A percentile compares a stretch with the other conserved stretches of the same genome.
phyloP scores from a whole-genome alignment of 2,113 vertebrate genomes.

The Misgurnus anguillicaudatus region DNA sequence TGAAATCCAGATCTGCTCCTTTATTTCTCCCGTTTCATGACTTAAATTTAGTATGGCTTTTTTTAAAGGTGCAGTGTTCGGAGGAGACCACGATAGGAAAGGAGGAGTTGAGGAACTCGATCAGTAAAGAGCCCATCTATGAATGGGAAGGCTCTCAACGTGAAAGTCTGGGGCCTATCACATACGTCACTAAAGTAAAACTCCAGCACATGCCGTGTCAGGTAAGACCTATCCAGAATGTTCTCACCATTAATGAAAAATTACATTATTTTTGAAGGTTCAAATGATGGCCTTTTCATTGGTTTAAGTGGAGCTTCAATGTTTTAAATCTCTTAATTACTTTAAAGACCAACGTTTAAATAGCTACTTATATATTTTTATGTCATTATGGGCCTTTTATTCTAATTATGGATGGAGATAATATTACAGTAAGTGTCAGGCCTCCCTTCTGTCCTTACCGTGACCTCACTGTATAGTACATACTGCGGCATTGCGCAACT shows the following conservation, averaged over 20 bases:
- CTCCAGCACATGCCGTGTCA: constrained; percentile 92
- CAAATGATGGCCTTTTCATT: no score
- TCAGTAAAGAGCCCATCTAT: constrained; percentile 80
- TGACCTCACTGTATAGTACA: not conserved
- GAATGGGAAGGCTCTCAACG: constrained; percentile 82
- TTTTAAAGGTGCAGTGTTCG: constrained; percentile 56
- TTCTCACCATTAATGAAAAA: not conserved
- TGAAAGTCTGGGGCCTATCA: constrained; percentile 79
- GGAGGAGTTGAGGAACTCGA: constrained; percentile 81
- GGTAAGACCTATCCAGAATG: constrained; percentile 67
- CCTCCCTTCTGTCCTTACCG: constrained; percentile 33
- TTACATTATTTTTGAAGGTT: not conserved
- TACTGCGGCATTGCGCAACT: not conserved
- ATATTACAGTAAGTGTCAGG: constrained; percentile 51
- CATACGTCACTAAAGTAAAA: constrained; percentile 85
- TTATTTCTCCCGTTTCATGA: constrained; percentile 1
- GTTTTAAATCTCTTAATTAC: no score
- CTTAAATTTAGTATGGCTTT: not conserved
- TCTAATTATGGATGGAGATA: not conserved
- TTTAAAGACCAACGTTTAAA: no score
- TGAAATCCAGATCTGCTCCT: not conserved
- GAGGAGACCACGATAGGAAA: constrained; percentile 52
- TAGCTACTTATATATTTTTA: no score
- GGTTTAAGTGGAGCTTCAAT: no score
- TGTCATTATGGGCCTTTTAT: no score